Conservation (phyloP, 2,888 invertebrate species). For the Agrenia bidenticulata region DNA sequence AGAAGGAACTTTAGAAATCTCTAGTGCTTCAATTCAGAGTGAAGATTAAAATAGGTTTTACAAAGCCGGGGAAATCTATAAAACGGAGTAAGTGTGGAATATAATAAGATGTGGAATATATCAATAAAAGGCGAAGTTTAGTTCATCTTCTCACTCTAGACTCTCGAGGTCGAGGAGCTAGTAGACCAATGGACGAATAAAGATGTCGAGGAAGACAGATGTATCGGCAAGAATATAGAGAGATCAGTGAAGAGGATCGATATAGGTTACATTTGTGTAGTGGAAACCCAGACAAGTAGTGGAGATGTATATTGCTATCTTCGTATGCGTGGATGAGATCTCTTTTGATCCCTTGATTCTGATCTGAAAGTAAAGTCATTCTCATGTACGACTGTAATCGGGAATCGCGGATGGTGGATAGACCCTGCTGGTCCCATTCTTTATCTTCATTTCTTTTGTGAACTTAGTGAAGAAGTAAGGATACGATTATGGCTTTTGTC, state of each 20-base stretch:
- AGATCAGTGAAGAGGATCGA: background rate
- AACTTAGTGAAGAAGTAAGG: conserved; percentile 21
- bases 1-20: no score
- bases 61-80: no score
- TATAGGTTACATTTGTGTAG: background rate
- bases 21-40: no score
- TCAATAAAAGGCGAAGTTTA: no score
- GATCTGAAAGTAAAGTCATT: conserved; percentile 16
- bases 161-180: no score
- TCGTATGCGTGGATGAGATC: conserved; percentile 8
- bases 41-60: no score
- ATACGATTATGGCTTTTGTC: conserved; percentile 33
- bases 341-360: conserved; percentile 23
- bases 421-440: conserved; percentile 8
- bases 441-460: conserved; percentile 22
- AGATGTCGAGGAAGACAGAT: background rate
- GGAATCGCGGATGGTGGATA: conserved; percentile 18
- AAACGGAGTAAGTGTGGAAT: no score
- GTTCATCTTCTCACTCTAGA: no score
- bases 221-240: background rate
- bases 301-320: no score
- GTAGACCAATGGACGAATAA: no score
- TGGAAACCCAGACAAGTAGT: background rate
- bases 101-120: no score
- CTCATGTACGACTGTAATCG: conserved; percentile 17